Base-by-base conservation (phyloP, 92 coral and sea anemone genomes). In the Chrysogorgia sp. region DNA sequence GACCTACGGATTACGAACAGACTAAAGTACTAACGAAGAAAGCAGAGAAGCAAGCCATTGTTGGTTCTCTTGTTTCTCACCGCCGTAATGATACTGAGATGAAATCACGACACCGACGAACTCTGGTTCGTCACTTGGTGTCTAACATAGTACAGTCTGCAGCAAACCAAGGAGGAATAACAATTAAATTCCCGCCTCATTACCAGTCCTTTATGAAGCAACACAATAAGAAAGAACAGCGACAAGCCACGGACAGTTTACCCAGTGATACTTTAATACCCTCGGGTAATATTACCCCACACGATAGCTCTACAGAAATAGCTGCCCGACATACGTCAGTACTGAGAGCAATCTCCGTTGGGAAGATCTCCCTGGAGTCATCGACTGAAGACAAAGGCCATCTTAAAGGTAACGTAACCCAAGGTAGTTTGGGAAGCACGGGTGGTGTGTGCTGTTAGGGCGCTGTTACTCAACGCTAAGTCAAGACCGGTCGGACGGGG, bases 1-100 rank as follows among this genome's bases (percentile, higher is more conserved):
- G 79, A 12, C 79, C 79, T 31, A 19, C 65, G 2, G 65, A 56
- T 20, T 72, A 72, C 34, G 79, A 72, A 55, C 21, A 56, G 10
- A 52, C 55, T 0, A 72, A 49, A 22, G 35, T 53, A 21, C 48
- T 30, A 21, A 1, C 9, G 31, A 29, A 8, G 21, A 24, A 72
- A 53, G 15, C 45, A 1, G 64, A 40, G 1, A 10, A 30, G 8
- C 17, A 32, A 33, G 7, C 30, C 35, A 14, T 34, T 23, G 79
- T 52, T 52, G 63, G 26, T 14, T 26, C 62, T 1, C 34, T 41
- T 0, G 76, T 30, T 13, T 20, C 31, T 29, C 30, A 57, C 4
- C 29, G 4, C 5, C 19, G 28, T 24, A 24, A 53, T 31, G 64
- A 53, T 30, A 6, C 65, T 5, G 55, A 34, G 23, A 19, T 24